Evolutionary conservation across 2,797 vertebrate genomes (phyloP), one percentile per base, ranked within the genome.

Genomic region (Pogonophryne albipinna): DNA sequence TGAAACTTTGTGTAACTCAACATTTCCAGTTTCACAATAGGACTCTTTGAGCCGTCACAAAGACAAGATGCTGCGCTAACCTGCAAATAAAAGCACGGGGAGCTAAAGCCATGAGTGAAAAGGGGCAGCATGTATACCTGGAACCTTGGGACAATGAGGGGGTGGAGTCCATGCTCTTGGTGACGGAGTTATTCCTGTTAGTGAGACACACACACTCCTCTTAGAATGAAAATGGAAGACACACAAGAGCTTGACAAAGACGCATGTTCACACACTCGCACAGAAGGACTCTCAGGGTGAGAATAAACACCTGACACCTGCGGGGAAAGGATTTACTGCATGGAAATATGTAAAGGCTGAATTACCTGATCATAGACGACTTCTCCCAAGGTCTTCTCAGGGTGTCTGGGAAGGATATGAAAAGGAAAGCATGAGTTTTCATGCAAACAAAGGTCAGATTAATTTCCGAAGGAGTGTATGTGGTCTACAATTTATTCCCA

Each of bases 161-260:
- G 66, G 92, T 83, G 86, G 93, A 83, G 85, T 95, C 94, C 93
- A 87, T 75, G 90, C 84, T 87, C 91, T 93, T 93, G 91, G 86
- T 6, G 86, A 93, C 79, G 80, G 95, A 94, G 88, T 94, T 95
- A 93, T 93, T 94, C 95, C 95, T 96, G 95, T 95, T 94, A 94
- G 90, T 94, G 91, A 95, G 89, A 95, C 83, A 94, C 84, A 93
- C 71, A 93, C 91, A 85, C 75, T 84, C 13, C 46, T 84, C 89
- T 93, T 92, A 92, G 77, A 88, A 89, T 83, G 73, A 77, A 86
- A 83, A 89, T 85, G 84, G 71, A 76, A 47, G 70, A 76, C 81
- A 64, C 64, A 64, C 34, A 38, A 9, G 8, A 38, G 34, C 7
- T 38, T 9, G 34, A 50, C 60, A 69, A 10, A 80, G 19, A 83